These are phyloP conservation scores for Dinomys branickii DNA, from an alignment of 2,113 vertebrate genomes.

Conservation along the genomic window DNA sequence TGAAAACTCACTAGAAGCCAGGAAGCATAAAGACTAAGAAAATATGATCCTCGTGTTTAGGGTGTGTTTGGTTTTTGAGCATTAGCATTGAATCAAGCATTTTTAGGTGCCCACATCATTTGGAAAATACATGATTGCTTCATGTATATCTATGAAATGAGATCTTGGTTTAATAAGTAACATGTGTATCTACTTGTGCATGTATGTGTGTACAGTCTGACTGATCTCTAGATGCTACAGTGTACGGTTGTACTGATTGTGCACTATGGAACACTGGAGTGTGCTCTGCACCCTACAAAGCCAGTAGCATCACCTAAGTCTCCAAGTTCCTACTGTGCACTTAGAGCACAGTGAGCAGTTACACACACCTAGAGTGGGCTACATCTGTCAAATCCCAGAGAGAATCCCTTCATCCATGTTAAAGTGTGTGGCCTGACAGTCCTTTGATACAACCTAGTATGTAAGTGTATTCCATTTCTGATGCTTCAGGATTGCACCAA, in stretches of 20 bases:
- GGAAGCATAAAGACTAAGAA: neutral
- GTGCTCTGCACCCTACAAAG: neutral
- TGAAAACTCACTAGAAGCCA: neutral
- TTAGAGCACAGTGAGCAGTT: too few relatives aligned
- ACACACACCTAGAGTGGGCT: neutral
- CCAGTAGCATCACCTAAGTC: neutral
- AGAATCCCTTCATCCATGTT: neutral
- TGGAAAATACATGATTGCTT: neutral
- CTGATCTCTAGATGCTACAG: neutral
- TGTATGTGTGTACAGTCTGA: neutral
- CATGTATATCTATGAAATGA: neutral
- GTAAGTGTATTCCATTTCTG: neutral
- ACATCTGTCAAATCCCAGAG: neutral
- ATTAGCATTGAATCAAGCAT: neutral
- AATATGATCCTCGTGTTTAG: neutral
- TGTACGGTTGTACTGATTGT: neutral
- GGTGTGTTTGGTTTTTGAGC: neutral
- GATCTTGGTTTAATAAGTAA: neutral
- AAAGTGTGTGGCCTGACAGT: neutral
- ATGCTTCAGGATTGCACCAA: neutral
- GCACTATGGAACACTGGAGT: neutral
- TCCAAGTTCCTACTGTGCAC: neutral
- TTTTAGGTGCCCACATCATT: neutral
- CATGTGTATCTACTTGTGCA: neutral
- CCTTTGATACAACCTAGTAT: neutral